Percentiles rank a stretch among this genome's conserved stretches.
Evolutionary conservation across 2,797 vertebrate species (phyloP).

Genomic region (Xenentodon cancila): DNA sequence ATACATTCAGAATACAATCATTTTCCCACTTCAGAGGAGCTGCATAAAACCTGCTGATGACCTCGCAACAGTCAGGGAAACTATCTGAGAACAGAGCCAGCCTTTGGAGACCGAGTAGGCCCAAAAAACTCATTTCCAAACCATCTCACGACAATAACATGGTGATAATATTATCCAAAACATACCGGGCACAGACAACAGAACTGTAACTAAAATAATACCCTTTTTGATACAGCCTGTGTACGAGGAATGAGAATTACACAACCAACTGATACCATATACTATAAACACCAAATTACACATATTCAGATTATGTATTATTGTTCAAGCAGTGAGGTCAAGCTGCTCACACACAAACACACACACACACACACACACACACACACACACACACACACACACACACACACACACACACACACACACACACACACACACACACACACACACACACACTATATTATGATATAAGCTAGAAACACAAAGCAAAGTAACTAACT

Average conservation of each 20-base stretch:
- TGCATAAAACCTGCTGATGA: constrained; percentile 28
- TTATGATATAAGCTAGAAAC: constrained; percentile 1
- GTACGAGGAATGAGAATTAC: constrained; percentile 6
- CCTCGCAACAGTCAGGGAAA: constrained; percentile 24
- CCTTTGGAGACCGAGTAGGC: constrained; percentile 6
- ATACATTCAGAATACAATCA: constrained; percentile 54
- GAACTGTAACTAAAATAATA: constrained; percentile 36
- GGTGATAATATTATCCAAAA: constrained; percentile 13
- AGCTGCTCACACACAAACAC: constrained; percentile 16
- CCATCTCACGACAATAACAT: constrained; percentile 36
- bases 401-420: constrained; percentile 5
- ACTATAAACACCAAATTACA: constrained; percentile 25
- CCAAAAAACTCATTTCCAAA: constrained; percentile 7
- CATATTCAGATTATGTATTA: constrained; percentile 21
- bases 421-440: constrained; percentile 11
- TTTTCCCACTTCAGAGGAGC: not conserved
- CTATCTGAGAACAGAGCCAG: constrained; percentile 11
- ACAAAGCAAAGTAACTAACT: constrained; percentile 24
- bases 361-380: not conserved
- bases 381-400: constrained; percentile 8
- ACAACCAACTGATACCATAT: constrained; percentile 17
- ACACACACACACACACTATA: constrained; percentile 1
- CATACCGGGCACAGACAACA: constrained; percentile 17
- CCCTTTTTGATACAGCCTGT: constrained; percentile 14
- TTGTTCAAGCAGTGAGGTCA: constrained; percentile 18